Evolutionary conservation across 2,888 invertebrate genomes (phyloP), one percentile per base, ranked within the genome.

Genomic region (Eurytoma adleriae): DNA sequence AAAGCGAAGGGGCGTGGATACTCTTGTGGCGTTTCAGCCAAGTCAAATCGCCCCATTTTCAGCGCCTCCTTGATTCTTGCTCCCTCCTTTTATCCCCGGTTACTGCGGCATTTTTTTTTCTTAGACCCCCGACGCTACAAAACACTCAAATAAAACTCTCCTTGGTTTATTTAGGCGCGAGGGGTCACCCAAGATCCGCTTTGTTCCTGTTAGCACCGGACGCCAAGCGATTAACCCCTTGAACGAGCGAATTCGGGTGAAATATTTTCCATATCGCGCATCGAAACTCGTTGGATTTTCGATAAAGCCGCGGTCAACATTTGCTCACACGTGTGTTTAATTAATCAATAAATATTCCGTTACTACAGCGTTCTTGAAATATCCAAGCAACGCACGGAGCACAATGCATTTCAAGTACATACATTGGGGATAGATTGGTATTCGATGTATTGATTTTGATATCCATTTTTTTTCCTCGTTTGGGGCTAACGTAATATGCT

Each of bases 21-120:
- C 62, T 69, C 16, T 40, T 40, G 56, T 16, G 18, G 13, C n/a
- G 20, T 16, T 62, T 69, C n/a, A 20, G 70, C 48, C 54, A 77
- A 77, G 70, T 48, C 54, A 77, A 77, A 77, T 77, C 62, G 70
- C 40, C 18, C 56, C 76, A 56, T 48, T 77, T 77, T 77, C 64
- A 24, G 48, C 48, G 56, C 54, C 52, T 70, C 48, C 61, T 68
- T n/a, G 61, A 48, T 30, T 52, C 57, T 71, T 16, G 16, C 27
- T 27, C 14, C 66, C 40, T 40, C 10, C 40, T 40, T 40, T 40
- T 40, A 40, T 40, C 40, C 40, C 7, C 10, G 12, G 0, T 30
- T n/a, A 27, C 16, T 2, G 14, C 10, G 14, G 62, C 14, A 30
- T 14, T 20, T 62, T 30, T 54, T 54, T 40, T 40, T 40, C 10